Percentiles rank a stretch among this genome's conserved stretches.
Evolutionary conservation across 2,888 invertebrate genomes (phyloP).

Genomic region (Alloscopus bannaensis): DNA sequence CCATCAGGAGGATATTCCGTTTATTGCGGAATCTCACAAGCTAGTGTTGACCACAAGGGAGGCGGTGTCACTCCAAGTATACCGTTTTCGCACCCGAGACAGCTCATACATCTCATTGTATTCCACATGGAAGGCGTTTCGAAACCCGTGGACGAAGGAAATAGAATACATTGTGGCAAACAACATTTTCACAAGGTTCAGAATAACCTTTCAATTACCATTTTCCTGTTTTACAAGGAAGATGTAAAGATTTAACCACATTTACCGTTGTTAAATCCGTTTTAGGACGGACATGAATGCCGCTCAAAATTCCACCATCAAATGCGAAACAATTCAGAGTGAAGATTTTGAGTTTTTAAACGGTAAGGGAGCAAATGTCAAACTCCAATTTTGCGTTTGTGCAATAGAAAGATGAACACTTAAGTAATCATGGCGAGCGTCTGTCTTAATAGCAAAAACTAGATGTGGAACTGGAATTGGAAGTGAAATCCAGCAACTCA

Average conservation of each 20-base stretch:
- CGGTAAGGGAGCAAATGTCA: too few species aligned
- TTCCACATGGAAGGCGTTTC: slow-evolving; percentile 92
- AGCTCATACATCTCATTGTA: slow-evolving; percentile 84
- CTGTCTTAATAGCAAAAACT: slow-evolving; percentile 42
- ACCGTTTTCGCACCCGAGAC: slow-evolving; percentile 88
- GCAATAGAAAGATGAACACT: too few species aligned
- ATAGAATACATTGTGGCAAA: slow-evolving; percentile 93
- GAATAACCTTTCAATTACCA: too few species aligned
- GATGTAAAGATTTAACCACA: too few species aligned
- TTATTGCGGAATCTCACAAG: slow-evolving; percentile 89
- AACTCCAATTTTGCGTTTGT: too few species aligned
- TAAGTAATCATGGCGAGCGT: too few species aligned
- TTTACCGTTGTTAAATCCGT: too few species aligned
- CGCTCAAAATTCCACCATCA: slow-evolving; percentile 31
- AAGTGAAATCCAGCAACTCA: slow-evolving; percentile 82
- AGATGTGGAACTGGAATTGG: slow-evolving; percentile 63
- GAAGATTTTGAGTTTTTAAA: slow-evolving; percentile 57
- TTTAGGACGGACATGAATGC: too few species aligned
- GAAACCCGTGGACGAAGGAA: slow-evolving; percentile 97
- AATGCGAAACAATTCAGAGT: slow-evolving; percentile 49
- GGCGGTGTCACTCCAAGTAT: slow-evolving; percentile 80
- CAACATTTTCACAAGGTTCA: slow-evolving; percentile 84
- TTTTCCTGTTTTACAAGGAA: too few species aligned
- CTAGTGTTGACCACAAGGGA: slow-evolving; percentile 80
- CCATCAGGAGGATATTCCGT: slow-evolving; percentile 86